Evolutionary conservation across 64 coral and sea anemone species (phyloP).

Genomic region (Pachyseris speciosa): DNA sequence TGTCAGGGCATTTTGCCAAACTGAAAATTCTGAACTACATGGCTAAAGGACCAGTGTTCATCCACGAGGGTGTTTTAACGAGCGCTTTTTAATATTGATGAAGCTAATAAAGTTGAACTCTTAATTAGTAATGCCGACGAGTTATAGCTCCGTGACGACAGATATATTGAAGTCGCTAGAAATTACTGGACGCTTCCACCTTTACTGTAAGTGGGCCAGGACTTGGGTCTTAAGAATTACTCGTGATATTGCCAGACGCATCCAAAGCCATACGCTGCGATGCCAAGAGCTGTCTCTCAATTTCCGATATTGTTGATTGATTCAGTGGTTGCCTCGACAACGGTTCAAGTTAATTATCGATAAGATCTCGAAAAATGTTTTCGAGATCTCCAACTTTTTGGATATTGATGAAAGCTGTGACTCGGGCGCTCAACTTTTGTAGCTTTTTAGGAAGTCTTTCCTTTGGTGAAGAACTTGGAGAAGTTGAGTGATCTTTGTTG

Average conservation of each 20-base stretch:
- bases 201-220: background rate
- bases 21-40: too few species aligned
- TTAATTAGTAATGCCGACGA: background rate
- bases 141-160: too few species aligned
- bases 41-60: background rate
- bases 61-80: constrained; percentile 7
- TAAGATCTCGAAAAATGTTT: constrained; percentile 23
- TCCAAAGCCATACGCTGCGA: background rate
- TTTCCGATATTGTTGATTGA: constrained; percentile 35
- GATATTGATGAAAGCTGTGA: background rate
- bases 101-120: constrained; percentile 6
- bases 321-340: constrained; percentile 25
- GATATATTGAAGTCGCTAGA: background rate
- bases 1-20: too few species aligned
- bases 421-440: background rate
- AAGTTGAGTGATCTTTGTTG: background rate
- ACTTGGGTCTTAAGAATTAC: background rate
- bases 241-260: background rate
- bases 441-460: background rate
- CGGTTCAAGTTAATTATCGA: constrained; percentile 7
- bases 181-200: constrained; percentile 26
- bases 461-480: background rate
- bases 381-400: background rate
- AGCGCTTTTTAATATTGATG: constrained; percentile 5
- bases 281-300: background rate